These are phyloP conservation scores for Esperia sulphurella DNA, from an alignment of 2,888 invertebrate genomes.

Conservation along the genomic window DNA sequence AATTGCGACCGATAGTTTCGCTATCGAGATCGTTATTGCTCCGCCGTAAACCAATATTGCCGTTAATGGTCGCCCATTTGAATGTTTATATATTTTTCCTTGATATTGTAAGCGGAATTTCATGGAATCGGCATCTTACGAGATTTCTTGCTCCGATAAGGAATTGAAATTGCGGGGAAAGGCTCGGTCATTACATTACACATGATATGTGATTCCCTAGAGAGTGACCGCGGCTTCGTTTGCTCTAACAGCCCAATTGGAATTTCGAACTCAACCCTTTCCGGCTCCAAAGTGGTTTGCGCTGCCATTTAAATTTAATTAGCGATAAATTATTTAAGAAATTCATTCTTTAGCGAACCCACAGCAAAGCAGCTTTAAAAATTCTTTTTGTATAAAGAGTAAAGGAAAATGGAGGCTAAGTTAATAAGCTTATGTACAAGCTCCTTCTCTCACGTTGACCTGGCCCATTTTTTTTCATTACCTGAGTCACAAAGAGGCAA, in stretches of 20 bases:
- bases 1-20: slow-evolving; percentile 42
- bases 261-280: slow-evolving; percentile 1
- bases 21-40: slow-evolving; percentile 48
- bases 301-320: not conserved
- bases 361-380: slow-evolving; percentile 31
- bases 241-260: not conserved
- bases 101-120: slow-evolving; percentile 20
- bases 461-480: slow-evolving; percentile 61
- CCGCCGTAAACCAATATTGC: slow-evolving; percentile 45
- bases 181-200: slow-evolving; percentile 10
- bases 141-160: slow-evolving; percentile 7
- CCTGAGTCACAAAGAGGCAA: slow-evolving; percentile 54
- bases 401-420: slow-evolving; percentile 40
- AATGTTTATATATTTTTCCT: slow-evolving; percentile 44
- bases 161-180: slow-evolving; percentile 9
- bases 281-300: not conserved
- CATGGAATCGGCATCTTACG: slow-evolving; percentile 3
- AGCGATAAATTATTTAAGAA: slow-evolving; percentile 1
- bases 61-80: slow-evolving; percentile 49
- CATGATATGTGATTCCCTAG: slow-evolving; percentile 10
- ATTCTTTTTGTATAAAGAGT: slow-evolving; percentile 31
- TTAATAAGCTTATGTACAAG: slow-evolving; percentile 64
- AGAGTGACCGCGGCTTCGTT: not conserved
- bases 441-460: slow-evolving; percentile 48
- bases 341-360: slow-evolving; percentile 23